Percentiles rank a stretch among this genome's conserved stretches.
phyloP scores from a whole-genome alignment of 2,888 invertebrate genomes.

The Oegoconia quadripuncta region DNA sequence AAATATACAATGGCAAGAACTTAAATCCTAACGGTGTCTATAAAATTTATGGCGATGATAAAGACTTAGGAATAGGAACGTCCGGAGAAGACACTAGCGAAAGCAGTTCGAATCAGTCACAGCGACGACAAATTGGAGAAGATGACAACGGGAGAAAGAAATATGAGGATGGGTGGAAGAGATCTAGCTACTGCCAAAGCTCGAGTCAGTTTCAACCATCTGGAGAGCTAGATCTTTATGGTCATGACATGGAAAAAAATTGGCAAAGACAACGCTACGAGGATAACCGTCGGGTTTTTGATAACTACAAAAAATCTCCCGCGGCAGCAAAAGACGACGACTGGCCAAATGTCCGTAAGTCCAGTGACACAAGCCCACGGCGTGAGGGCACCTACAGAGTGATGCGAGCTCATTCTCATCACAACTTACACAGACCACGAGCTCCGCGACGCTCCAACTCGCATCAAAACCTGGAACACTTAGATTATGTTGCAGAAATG shows the following conservation, averaged over 20 bases:
- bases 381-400: slow-evolving; percentile 70
- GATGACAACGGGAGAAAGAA: slow-evolving; percentile 78
- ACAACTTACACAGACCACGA: slow-evolving; percentile 78
- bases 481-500: slow-evolving; percentile 81
- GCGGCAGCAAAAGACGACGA: slow-evolving; percentile 53
- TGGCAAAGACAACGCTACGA: slow-evolving; percentile 75
- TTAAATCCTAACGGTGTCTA: slow-evolving; percentile 77
- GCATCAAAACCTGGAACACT: slow-evolving; percentile 82
- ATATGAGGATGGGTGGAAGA: slow-evolving; percentile 85
- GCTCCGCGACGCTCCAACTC: slow-evolving; percentile 79
- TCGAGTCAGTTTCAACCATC: slow-evolving; percentile 81
- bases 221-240: slow-evolving; percentile 83
- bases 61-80: slow-evolving; percentile 89
- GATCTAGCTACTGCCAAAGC: slow-evolving; percentile 79
- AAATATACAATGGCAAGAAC: slow-evolving; percentile 75
- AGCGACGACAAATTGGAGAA: slow-evolving; percentile 80
- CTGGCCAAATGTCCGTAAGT: slow-evolving; percentile 53
- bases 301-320: slow-evolving; percentile 58
- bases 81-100: slow-evolving; percentile 92
- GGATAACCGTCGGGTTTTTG: slow-evolving; percentile 55
- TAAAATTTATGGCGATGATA: slow-evolving; percentile 83
- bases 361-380: slow-evolving; percentile 61
- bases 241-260: slow-evolving; percentile 78
- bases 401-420: slow-evolving; percentile 81
- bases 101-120: slow-evolving; percentile 87